These are phyloP conservation scores for Nothoprocta pentlandii DNA, from an alignment of 2,113 vertebrate genomes.

Conservation along the genomic window DNA sequence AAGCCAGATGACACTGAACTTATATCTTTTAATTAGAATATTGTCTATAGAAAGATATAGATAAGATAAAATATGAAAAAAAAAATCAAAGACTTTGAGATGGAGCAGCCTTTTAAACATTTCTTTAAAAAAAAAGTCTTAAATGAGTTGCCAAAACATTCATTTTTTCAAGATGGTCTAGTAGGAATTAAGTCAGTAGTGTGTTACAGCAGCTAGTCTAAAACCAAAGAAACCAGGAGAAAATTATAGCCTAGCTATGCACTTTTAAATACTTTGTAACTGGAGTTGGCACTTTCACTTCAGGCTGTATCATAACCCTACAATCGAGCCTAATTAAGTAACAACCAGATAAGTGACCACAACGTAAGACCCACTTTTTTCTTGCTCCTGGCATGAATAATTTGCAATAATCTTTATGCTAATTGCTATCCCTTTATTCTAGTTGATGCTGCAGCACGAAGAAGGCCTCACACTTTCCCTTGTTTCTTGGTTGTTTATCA, in stretches of 20 bases:
- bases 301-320: background rate
- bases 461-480: background rate
- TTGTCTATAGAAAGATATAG: background rate
- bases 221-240: background rate
- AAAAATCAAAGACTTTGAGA: background rate
- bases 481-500: background rate
- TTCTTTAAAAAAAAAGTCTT: background rate
- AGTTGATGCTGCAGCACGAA: background rate
- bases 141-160: background rate
- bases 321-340: background rate
- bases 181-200: background rate
- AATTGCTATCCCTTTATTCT: background rate
- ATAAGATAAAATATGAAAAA: background rate
- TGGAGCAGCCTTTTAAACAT: background rate
- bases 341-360: background rate
- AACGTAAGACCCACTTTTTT: background rate
- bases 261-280: background rate
- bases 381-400: background rate
- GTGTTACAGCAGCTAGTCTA: background rate
- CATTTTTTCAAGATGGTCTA: background rate
- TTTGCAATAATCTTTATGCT: background rate
- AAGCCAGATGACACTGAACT: background rate
- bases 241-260: background rate
- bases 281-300: background rate
- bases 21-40: background rate